These are phyloP conservation scores for Poecilia picta DNA, from an alignment of 2,797 vertebrate genomes.

Conservation along the genomic window DNA sequence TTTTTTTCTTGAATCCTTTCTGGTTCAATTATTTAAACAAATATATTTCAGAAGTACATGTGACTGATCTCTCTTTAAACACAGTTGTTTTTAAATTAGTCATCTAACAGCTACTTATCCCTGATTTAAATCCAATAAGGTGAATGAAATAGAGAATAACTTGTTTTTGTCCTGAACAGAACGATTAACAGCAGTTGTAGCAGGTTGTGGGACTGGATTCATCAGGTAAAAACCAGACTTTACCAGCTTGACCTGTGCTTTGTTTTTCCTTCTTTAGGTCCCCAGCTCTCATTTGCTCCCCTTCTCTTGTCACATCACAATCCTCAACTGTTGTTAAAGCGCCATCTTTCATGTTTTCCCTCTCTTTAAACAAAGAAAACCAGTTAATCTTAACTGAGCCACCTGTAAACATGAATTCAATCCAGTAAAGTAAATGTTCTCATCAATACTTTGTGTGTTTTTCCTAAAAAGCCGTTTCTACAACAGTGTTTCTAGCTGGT, in stretches of 20 bases:
- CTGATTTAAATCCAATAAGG: background rate
- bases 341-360: slow-evolving; percentile 13
- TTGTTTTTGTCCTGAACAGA: background rate
- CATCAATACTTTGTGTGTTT: background rate
- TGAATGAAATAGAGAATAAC: background rate
- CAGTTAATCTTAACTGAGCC: background rate
- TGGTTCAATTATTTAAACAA: background rate
- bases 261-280: slow-evolving; percentile 18
- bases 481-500: background rate
- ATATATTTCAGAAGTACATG: background rate
- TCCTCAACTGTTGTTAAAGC: background rate
- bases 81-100: background rate
- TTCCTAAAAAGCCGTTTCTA: background rate
- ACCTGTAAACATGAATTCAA: background rate
- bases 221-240: slow-evolving; percentile 22
- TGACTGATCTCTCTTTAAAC: background rate
- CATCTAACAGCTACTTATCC: background rate
- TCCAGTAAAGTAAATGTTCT: background rate
- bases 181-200: background rate
- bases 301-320: slow-evolving; percentile 11
- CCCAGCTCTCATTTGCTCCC: background rate
- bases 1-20: background rate
- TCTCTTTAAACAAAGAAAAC: slow-evolving; percentile 6
- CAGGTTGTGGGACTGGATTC: slow-evolving; percentile 15
- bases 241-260: slow-evolving; percentile 38